Evolutionary conservation across 1,140 invertebrate genomes (phyloP), one percentile per base, ranked within the genome.

Genomic region (Nasonia vitripennis): DNA sequence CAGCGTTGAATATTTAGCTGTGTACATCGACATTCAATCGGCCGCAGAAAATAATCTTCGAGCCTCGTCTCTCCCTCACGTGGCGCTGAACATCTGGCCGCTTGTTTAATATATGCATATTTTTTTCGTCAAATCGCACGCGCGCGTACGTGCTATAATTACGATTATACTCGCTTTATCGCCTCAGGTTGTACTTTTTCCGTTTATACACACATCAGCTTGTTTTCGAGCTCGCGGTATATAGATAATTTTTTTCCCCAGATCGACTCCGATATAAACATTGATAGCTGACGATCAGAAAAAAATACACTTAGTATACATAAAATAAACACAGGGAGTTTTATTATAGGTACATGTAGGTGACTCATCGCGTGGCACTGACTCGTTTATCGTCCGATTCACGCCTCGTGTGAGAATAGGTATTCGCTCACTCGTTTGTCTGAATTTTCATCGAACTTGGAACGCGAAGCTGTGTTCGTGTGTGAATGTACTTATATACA

Each of bases 41-140:
- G 20, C 55, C 20, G 17, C 17, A 20, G 55, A n/a, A 62, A 62
- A 62, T 0, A 62, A 20, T 55, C 51, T 55, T 17, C 0, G 17
- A n/a, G 23, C 45, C 37, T 82, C 27, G 9, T 37, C 34, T 67
- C 45, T 23, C 51, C 12, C 11, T 34, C 31, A 10, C 41, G 41
- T 45, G 41, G 41, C 41, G 41, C 41, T 9, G 41, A 7, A 9
- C 41, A 45, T 11, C 75, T n/a, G 27, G 31, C 73, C 81, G 67
- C 71, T 83, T 75, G 73, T 83, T 83, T 27, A 27, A 74, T 81
- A 70, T 70, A 68, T 81, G 14, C 48, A 51, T 17, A 51, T 51
- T 62, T 62, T 62, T 62, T 83, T 75, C 80, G 55, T 27, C 80
- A 71, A 31, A 48, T 82, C 20, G 4, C 81, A 45, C 51, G 20